Conservation (phyloP, 2,797 vertebrate genomes). For the Limosa lapponica region DNA sequence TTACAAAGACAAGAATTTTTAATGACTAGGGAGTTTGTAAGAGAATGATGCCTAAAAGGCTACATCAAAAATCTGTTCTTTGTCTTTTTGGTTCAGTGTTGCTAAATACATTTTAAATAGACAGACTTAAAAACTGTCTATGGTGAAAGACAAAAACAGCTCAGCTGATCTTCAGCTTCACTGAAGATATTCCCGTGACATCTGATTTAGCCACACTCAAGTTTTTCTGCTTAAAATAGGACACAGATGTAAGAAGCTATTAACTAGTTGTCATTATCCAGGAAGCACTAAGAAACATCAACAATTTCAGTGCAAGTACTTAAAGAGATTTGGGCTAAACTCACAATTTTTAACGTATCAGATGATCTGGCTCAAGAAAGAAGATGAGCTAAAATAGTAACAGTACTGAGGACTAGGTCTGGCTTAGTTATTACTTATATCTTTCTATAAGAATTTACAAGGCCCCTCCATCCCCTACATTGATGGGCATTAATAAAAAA, state of each 20-base stretch:
- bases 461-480: neutral
- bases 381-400: neutral
- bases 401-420: neutral
- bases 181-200: neutral
- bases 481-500: neutral
- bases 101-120: neutral
- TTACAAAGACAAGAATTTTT: neutral
- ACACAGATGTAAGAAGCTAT: neutral
- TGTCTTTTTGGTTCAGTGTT: neutral
- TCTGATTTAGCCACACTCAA: neutral
- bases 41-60: neutral
- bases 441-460: neutral
- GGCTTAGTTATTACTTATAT: neutral
- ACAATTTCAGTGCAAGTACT: neutral
- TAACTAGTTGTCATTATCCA: neutral
- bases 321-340: neutral
- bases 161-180: neutral
- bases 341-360: neutral
- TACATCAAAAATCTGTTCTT: neutral
- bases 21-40: neutral
- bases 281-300: neutral
- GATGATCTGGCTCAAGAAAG: slow-evolving; percentile 3
- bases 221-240: neutral
- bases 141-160: neutral
- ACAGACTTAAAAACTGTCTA: neutral